Evolutionary conservation across 2,113 vertebrate species (phyloP).

Genomic region (Leucosticte australis): DNA sequence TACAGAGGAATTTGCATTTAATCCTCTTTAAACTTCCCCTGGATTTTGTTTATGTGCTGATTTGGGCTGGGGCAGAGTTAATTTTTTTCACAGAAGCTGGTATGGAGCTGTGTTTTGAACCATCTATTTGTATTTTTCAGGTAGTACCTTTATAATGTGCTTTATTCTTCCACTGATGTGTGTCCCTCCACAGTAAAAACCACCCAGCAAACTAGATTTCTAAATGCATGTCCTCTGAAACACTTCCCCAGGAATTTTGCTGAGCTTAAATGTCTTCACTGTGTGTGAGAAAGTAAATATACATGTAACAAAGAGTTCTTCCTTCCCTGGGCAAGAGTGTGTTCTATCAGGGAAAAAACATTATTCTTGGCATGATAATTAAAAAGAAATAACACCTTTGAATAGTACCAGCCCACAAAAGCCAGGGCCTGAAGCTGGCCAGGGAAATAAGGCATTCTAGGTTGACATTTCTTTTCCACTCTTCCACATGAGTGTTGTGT

Average conservation of each 20-base stretch:
- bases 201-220: neutral
- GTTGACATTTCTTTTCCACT: neutral
- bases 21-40: neutral
- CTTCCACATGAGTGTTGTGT: neutral
- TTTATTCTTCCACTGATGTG: neutral
- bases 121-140: neutral
- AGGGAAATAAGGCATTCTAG: neutral
- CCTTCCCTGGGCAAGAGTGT: neutral
- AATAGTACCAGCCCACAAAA: slow-evolving; percentile 24
- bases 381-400: slow-evolving; percentile 13
- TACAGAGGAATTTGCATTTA: neutral
- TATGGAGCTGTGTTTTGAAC: neutral
- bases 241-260: slow-evolving; percentile 7
- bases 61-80: neutral
- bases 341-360: slow-evolving; percentile 25
- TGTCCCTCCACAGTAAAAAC: neutral
- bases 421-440: neutral
- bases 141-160: neutral
- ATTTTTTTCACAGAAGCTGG: neutral
- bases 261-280: slow-evolving; percentile 20
- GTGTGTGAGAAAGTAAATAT: slow-evolving; percentile 41
- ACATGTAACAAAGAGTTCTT: slow-evolving; percentile 20
- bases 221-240: neutral
- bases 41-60: neutral
- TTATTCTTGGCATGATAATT: slow-evolving; percentile 48